These are phyloP conservation scores for Macaria liturata DNA, from an alignment of 2,888 invertebrate species.

Conservation along the genomic window DNA sequence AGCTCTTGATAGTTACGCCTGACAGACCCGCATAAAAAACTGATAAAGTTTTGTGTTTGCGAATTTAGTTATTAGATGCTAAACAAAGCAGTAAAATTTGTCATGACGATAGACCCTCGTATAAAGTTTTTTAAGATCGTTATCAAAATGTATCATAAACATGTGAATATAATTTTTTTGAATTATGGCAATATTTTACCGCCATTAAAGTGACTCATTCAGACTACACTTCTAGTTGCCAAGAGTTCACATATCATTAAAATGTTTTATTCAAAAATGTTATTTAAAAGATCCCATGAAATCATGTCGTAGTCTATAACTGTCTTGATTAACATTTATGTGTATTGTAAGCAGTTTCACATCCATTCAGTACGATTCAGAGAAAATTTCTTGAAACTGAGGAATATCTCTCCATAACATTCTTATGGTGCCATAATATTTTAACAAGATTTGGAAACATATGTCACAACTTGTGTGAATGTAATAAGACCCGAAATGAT, in stretches of 20 bases:
- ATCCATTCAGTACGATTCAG: slow-evolving; percentile 14
- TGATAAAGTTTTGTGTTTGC: slow-evolving; percentile 10
- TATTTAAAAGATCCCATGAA: slow-evolving; percentile 6
- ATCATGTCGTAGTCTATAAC: neutral
- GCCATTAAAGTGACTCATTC: slow-evolving; percentile 11
- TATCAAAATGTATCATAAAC: neutral
- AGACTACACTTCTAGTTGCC: neutral
- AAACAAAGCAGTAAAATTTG: too few species aligned
- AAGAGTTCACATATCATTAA: slow-evolving; percentile 9
- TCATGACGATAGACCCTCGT: too few species aligned
- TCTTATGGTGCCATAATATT: slow-evolving; percentile 41
- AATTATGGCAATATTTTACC: neutral
- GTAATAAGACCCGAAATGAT: slow-evolving; percentile 8
- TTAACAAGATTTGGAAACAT: slow-evolving; percentile 27
- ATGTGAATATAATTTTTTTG: neutral
- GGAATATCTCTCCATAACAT: slow-evolving; percentile 26
- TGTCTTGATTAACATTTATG: slow-evolving; percentile 1
- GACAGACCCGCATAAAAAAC: slow-evolving; percentile 6
- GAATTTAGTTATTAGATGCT: slow-evolving; percentile 5
- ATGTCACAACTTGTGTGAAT: slow-evolving; percentile 14
- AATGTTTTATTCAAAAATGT: slow-evolving; percentile 6
- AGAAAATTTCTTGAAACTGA: slow-evolving; percentile 25
- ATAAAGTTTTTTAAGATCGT: neutral
- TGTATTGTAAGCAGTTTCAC: too few species aligned
- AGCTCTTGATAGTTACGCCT: slow-evolving; percentile 13